These are phyloP conservation scores for Oasisia sp. DNA, from an alignment of 2,888 invertebrate species.

Conservation along the genomic window DNA sequence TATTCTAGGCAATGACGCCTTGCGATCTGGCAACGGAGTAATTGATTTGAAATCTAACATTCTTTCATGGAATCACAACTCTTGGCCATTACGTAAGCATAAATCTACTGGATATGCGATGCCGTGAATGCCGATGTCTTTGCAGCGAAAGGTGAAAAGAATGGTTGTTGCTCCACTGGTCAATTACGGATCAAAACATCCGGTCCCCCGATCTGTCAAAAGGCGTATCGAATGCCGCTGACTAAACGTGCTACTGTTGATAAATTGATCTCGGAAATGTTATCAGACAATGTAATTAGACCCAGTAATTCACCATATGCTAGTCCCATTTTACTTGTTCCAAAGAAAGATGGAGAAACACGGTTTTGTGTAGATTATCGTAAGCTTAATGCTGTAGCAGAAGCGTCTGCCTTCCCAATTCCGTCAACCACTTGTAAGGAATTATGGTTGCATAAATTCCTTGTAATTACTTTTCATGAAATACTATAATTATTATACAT, in stretches of 20 bases:
- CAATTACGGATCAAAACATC: not conserved
- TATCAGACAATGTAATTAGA: not conserved
- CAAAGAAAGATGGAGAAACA: not conserved
- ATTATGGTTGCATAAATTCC: no score
- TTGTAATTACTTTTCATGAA: no score
- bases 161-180: not conserved
- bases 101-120: no score
- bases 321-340: not conserved
- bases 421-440: no score
- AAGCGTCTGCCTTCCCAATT: not conserved
- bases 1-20: no score
- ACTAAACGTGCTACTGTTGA: not conserved
- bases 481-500: no score
- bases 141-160: no score
- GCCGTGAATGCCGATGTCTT: no score
- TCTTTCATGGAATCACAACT: no score
- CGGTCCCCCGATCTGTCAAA: not conserved
- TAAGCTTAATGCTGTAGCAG: not conserved
- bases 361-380: not conserved
- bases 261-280: not conserved
- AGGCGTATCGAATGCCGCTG: not conserved
- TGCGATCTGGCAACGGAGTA: no score
- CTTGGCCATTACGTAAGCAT: no score
- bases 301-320: not conserved
- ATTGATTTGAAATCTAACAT: no score